Conservation (phyloP, 2,113 vertebrate species). For the Erpornis zantholeuca region DNA sequence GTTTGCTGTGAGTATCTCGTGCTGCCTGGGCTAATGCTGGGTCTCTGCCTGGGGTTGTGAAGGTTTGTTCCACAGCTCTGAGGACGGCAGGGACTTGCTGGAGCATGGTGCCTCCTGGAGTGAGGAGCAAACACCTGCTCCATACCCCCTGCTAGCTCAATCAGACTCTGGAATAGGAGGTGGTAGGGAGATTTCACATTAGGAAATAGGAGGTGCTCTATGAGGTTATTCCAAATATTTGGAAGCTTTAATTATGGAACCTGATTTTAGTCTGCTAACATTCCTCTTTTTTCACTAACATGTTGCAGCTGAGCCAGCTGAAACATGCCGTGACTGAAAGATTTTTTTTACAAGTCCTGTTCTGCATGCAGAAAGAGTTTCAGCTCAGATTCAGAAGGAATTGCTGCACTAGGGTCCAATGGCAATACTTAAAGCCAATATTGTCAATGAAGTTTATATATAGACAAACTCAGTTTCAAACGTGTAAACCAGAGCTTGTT, state of each 20-base stretch:
- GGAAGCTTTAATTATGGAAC: not conserved
- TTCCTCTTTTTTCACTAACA: not conserved
- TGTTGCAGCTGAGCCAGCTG: not conserved
- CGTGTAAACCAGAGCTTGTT: not conserved
- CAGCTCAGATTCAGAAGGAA: not conserved
- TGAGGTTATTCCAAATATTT: not conserved
- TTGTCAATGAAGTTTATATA: not conserved
- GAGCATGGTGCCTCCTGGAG: not conserved
- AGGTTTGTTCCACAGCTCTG: not conserved
- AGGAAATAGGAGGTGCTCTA: not conserved
- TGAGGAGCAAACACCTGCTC: not conserved
- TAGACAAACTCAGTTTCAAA: not conserved
- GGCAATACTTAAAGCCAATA: not conserved
- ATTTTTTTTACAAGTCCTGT: not conserved
- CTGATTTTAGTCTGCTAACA: not conserved
- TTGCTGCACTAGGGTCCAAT: not conserved
- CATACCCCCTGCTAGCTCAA: not conserved
- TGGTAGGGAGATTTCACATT: not conserved
- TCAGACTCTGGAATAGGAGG: not conserved
- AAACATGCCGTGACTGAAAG: not conserved
- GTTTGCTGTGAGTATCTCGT: accelerated
- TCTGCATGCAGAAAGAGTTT: not conserved
- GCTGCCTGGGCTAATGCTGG: not conserved
- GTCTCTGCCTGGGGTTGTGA: not conserved
- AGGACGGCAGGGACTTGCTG: accelerated